phyloP scores from a whole-genome alignment of 2,888 invertebrate species.

The Amiota minor region DNA sequence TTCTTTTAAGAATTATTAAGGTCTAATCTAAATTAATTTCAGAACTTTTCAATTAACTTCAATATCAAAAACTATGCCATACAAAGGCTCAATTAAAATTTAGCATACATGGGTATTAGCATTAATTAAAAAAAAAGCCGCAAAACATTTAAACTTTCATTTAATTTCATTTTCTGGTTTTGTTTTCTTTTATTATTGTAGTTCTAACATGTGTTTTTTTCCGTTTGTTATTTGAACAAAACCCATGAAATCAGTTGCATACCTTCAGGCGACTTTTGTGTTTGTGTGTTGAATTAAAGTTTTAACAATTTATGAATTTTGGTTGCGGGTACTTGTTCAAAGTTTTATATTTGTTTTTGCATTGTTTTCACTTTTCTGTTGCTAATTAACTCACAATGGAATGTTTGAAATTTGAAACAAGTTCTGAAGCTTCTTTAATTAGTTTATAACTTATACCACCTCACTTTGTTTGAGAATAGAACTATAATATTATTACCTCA shows the following conservation, averaged over 20 bases:
- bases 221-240: too few relatives aligned
- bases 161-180: too few relatives aligned
- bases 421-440: not conserved
- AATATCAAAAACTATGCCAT: too few relatives aligned
- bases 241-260: too few relatives aligned
- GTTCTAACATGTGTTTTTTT: not conserved
- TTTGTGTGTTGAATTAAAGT: not conserved
- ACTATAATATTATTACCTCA: too few relatives aligned
- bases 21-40: not conserved
- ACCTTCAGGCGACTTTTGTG: too few relatives aligned
- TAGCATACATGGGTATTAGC: too few relatives aligned
- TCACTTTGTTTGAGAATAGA: not conserved
- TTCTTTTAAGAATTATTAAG: too few relatives aligned
- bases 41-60: constrained; percentile 18
- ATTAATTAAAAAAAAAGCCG: too few relatives aligned
- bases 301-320: not conserved
- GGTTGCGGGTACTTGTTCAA: not conserved
- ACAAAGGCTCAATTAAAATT: too few relatives aligned
- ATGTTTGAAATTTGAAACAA: constrained; percentile 5
- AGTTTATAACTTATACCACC: not conserved
- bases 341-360: not conserved
- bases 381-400: constrained; percentile 21
- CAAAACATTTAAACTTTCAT: too few relatives aligned
- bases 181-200: too few relatives aligned
- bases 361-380: not conserved